Evolutionary conservation across 2,888 invertebrate genomes (phyloP).

Genomic region (Rutpela maculata): DNA sequence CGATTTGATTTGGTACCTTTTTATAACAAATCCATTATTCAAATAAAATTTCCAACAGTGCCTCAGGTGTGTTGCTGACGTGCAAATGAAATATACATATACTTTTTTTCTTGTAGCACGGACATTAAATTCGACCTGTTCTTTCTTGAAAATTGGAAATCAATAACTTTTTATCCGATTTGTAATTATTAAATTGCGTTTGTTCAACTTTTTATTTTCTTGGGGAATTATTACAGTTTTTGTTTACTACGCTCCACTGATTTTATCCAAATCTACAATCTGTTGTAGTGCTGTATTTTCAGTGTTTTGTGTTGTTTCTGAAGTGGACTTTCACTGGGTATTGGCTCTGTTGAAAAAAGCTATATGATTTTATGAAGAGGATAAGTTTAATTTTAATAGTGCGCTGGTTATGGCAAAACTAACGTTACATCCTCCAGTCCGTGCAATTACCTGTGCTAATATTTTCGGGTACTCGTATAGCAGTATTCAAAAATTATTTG

Average conservation of each 20-base stretch:
- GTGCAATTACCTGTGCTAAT: background rate
- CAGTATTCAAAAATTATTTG: conserved; percentile 17
- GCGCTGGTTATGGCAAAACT: background rate
- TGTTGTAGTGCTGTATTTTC: conserved; percentile 16
- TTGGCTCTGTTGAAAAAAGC: conserved; percentile 13
- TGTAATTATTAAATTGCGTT: conserved; percentile 38
- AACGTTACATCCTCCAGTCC: background rate
- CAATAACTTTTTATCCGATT: conserved; percentile 38
- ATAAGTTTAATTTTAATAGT: conserved; percentile 10
- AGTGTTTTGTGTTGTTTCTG: conserved; percentile 29
- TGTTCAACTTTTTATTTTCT: conserved; percentile 33
- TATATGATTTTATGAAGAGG: background rate
- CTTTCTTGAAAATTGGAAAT: conserved; percentile 40
- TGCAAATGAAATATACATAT: background rate
- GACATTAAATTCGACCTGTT: conserved; percentile 16
- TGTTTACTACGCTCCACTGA: conserved; percentile 16
- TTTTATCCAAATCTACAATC: conserved; percentile 24
- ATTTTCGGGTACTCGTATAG: background rate
- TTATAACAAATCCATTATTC: conserved; percentile 22
- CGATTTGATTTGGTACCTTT: conserved; percentile 26
- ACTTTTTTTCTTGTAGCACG: background rate
- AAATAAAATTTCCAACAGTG: conserved; percentile 25
- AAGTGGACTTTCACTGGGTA: conserved; percentile 32
- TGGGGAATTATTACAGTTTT: conserved; percentile 35
- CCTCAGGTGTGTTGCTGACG: conserved; percentile 1